These are phyloP conservation scores for Crambe crambe DNA, from an alignment of 37 sponge, comb jelly and placozoan genomes.

Conservation along the genomic window DNA sequence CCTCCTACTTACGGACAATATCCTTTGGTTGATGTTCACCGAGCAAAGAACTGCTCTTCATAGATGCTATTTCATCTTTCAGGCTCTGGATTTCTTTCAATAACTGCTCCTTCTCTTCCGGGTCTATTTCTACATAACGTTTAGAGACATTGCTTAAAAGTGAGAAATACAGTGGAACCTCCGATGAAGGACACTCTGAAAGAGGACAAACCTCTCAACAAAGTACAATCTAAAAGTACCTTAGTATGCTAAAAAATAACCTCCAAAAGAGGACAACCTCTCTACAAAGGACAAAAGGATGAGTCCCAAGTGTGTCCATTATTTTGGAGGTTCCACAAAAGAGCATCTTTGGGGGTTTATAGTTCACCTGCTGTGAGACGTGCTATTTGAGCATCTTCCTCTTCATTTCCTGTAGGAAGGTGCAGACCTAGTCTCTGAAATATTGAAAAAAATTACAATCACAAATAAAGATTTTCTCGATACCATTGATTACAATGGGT, in stretches of 20 bases:
- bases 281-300: background rate
- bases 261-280: background rate
- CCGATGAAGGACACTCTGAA: background rate
- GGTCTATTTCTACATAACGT: conserved; percentile 16
- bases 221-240: too few species aligned
- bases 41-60: conserved; percentile 61
- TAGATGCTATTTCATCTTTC: conserved; percentile 56
- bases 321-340: background rate
- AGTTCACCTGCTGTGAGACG: background rate
- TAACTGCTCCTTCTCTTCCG: conserved; percentile 56
- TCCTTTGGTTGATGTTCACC: conserved; percentile 71
- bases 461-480: background rate
- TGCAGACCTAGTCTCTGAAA: conserved; percentile 48
- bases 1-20: conserved; percentile 67
- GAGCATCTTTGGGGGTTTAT: background rate
- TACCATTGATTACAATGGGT: too few species aligned
- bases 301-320: background rate
- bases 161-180: background rate
- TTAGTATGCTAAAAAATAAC: too few species aligned
- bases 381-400: conserved; percentile 32
- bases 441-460: background rate
- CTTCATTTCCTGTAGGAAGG: conserved; percentile 53
- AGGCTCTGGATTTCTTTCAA: conserved; percentile 53
- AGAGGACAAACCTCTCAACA: background rate
- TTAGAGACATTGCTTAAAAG: background rate